Percentiles rank a stretch among this genome's conserved stretches.
Evolutionary conservation across 2,113 vertebrate species (phyloP).

Genomic region (Oenanthe oenanthe): DNA sequence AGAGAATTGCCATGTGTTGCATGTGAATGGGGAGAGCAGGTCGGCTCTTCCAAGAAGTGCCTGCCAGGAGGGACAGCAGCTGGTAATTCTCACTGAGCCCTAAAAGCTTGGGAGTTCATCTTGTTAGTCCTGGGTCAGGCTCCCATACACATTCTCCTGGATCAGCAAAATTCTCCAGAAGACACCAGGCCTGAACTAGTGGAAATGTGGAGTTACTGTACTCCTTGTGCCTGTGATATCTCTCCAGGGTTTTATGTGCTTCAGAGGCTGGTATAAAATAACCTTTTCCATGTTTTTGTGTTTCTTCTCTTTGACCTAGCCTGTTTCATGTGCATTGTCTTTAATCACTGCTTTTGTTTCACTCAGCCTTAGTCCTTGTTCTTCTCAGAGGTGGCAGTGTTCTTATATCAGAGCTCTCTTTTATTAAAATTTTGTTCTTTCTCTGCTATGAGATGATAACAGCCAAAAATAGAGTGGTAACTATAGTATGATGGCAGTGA

Average conservation of each 20-base stretch:
- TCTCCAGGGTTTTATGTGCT: neutral
- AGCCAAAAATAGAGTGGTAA: neutral
- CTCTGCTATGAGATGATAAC: neutral
- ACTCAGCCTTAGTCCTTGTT: neutral
- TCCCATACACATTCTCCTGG: neutral
- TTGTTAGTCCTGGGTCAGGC: neutral
- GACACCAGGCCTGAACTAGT: neutral
- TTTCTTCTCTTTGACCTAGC: neutral
- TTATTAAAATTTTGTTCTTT: neutral
- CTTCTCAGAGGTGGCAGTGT: neutral
- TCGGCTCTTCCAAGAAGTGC: accelerated
- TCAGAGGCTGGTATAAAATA: neutral
- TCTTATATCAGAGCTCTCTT: neutral
- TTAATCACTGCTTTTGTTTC: neutral
- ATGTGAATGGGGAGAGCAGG: neutral
- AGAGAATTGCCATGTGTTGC: neutral
- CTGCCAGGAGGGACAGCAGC: neutral
- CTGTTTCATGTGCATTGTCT: neutral
- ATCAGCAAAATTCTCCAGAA: neutral
- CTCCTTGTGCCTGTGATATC: neutral
- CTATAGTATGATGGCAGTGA: neutral
- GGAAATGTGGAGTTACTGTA: neutral
- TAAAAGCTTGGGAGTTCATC: neutral
- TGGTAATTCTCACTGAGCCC: neutral
- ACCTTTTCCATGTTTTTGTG: neutral